Base-by-base conservation (phyloP, 2,888 invertebrate genomes). In the Lasioglossum vierecki region DNA sequence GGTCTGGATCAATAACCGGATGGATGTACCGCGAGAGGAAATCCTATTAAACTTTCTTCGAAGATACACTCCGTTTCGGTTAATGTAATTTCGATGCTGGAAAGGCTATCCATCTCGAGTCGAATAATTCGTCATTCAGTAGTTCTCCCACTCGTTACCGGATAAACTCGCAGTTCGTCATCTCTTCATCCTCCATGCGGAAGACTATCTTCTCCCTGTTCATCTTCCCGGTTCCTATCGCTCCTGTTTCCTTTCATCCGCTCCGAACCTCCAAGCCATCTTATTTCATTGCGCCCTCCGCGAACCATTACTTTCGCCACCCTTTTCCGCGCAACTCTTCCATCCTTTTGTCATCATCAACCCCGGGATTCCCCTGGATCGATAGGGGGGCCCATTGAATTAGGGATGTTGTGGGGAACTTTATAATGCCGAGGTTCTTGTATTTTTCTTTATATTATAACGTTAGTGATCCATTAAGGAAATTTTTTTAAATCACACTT, bases 51-150 rank as follows among this genome's bases (percentile, higher is more conserved):
- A 76, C 26, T 39, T 41, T 63, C 30, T 8, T 8, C 0, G 35
- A 18, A 8, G 18, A 18, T 8, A 63, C 11, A 30, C 15, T 30
- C 49, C n/a, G 71, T 35, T 74, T 39, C 13, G 49, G 18, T 22
- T 39, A 80, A 86, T 68, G 74, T 72, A 86, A 82, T 86, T 80
- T 60, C 57, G 68, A 74, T 72, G 72, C 0, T 22, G 9, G 6
- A 22, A 22, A 22, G 1, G 35, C 18, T 22, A 22, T 39, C 72
- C 75, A 57, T 30, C 72, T 49, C 18, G 26, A 18, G 30, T 22
- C 30, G 72, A 72, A 49, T 49, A 49, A 72, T 72, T 72, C 72
- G 72, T 46, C 46, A 30, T 39, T 46, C 30, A 22, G 44, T 0
- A 22, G 22, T 4, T 46, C 26, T 18, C 11, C 18, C 46, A 15